phyloP scores from a whole-genome alignment of 2,888 invertebrate genomes.

The Boloria euphrosyne region DNA sequence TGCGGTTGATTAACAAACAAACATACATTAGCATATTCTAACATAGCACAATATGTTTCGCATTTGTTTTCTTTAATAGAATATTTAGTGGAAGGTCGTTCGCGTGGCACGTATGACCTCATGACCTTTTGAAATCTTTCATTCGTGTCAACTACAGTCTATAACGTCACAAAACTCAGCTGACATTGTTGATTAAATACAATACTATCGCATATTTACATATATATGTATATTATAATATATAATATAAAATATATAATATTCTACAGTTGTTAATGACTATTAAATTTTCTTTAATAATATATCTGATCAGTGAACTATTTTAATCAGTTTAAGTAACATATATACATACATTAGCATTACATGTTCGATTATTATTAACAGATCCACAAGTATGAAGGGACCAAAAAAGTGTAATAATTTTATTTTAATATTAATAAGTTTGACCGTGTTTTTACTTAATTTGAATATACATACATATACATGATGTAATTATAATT shows the following conservation, averaged over 20 bases:
- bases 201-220: background rate
- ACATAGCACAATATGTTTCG: background rate
- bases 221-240: no score
- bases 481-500: constrained; percentile 33
- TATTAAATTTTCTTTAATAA: no score
- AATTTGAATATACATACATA: constrained; percentile 21
- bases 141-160: constrained; percentile 23
- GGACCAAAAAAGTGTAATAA: no score
- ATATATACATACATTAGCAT: no score
- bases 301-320: no score
- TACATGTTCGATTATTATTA: no score
- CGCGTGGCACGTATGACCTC: constrained; percentile 27
- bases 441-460: constrained; percentile 13
- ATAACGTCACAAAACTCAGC: constrained; percentile 17
- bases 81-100: constrained; percentile 30
- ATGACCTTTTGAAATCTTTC: constrained; percentile 35
- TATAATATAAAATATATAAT: no score
- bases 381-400: no score
- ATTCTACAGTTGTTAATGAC: no score
- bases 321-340: no score
- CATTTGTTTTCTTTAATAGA: constrained; percentile 18
- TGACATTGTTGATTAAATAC: constrained; percentile 1
- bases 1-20: background rate
- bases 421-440: constrained; percentile 4
- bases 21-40: background rate